These are phyloP conservation scores for Synanceia verrucosa DNA, from an alignment of 2,797 vertebrate species.

Conservation along the genomic window DNA sequence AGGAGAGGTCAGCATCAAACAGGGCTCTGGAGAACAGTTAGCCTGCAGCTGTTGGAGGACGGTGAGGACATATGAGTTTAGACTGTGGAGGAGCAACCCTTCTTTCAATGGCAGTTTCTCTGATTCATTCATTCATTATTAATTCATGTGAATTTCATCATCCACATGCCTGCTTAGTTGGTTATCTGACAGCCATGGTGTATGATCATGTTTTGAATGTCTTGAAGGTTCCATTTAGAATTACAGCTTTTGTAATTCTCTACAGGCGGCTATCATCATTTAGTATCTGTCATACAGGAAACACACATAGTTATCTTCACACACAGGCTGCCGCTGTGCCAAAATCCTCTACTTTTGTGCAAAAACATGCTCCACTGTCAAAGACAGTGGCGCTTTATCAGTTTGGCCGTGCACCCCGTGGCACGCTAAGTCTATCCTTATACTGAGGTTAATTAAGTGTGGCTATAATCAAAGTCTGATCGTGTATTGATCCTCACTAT, in stretches of 20 bases:
- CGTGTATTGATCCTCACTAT: constrained; percentile 71
- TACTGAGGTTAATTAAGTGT: constrained; percentile 78
- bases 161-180: constrained; percentile 25
- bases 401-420: constrained; percentile 31
- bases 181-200: constrained; percentile 71
- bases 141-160: background rate
- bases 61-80: constrained; percentile 25
- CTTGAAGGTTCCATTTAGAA: constrained; percentile 44
- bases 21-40: constrained; percentile 48
- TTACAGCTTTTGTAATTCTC: constrained; percentile 17
- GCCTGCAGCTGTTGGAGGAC: constrained; percentile 53
- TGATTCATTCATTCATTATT: background rate
- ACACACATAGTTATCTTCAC: constrained; percentile 14
- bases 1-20: constrained; percentile 59
- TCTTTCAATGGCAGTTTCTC: background rate
- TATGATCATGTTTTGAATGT: constrained; percentile 62
- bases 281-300: too few relatives aligned
- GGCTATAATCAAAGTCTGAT: constrained; percentile 79
- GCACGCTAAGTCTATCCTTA: constrained; percentile 56
- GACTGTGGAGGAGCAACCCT: background rate
- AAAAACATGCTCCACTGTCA: constrained; percentile 53
- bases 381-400: constrained; percentile 51
- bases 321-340: constrained; percentile 9
- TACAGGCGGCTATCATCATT: constrained; percentile 29
- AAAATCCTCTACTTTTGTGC: constrained; percentile 47